Evolutionary conservation across 2,888 invertebrate genomes (phyloP), one percentile per base, ranked within the genome.

Genomic region (Zelleria hepariella): DNA sequence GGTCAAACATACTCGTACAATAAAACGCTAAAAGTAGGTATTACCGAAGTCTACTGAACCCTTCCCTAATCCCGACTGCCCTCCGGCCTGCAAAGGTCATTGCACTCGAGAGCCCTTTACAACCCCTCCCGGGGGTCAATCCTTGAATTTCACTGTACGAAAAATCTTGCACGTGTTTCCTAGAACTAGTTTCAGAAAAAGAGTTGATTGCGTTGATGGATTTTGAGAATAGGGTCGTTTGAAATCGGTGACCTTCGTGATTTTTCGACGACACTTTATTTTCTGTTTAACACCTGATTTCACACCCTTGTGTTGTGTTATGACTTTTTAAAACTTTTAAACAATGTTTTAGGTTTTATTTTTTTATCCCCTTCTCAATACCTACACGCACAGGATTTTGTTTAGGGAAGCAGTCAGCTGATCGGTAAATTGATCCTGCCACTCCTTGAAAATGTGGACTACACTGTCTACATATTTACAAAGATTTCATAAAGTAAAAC

Each of bases 251-350:
- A 61, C 68, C 66, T 67, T 61, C 7, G 69, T 62, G 62, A 65
- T 65, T 65, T 75, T 76, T 72, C 68, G 71, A 71, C 67, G 66
- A 10, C 67, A 66, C 70, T 74, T 73, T 73, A 72, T 75, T 79
- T 79, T 77, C 71, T 70, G 71, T 75, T 78, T 75, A 73, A 76
- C 77, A 76, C 78, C 71, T 76, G 75, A 78, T 77, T 75, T 47
- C 24, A 72, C 70, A 68, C 71, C 65, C 66, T 58, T 58, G 52
- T 58, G 52, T 42, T 54, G 42, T 47, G 54, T 25, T 32, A 27
- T 58, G 32, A 42, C 32, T 42, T 42, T 42, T 2, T 15, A 42
- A 42, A 15, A 42, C 4, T 15, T 42, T 5, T 15, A 42, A 15
- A 42, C 15, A 42, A 42, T 2, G 10, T 42, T 10, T 15, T 15